Conservation (phyloP, 37 sponge, comb jelly and placozoan genomes). For the Diacarnus erythraeanus region DNA sequence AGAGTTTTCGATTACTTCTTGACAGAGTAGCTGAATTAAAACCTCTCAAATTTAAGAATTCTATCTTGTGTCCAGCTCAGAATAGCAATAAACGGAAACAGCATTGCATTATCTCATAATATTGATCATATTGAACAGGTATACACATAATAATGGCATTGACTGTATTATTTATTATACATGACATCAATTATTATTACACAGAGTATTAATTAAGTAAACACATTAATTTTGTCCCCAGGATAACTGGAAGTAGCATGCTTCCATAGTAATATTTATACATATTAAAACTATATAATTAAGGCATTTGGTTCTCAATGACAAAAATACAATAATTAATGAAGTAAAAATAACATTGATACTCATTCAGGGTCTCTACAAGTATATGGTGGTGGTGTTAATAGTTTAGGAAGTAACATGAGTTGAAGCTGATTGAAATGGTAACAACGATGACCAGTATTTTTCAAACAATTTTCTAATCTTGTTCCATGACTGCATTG, state of each 20-base stretch:
- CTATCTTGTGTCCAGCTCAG: slow-evolving; percentile 3
- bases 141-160: too few species aligned
- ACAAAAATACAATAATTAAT: not conserved
- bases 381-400: slow-evolving; percentile 53
- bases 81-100: not conserved
- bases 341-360: not conserved
- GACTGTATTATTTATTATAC: too few species aligned
- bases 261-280: too few species aligned
- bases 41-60: slow-evolving; percentile 47
- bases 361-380: slow-evolving; percentile 29
- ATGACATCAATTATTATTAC: too few species aligned
- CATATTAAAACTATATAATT: too few species aligned
- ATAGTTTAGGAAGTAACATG: slow-evolving; percentile 45
- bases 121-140: too few species aligned
- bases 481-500: slow-evolving; percentile 51
- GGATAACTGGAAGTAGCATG: too few species aligned
- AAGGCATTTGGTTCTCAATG: too few species aligned
- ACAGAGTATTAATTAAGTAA: too few species aligned
- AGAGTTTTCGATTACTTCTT: slow-evolving; percentile 74
- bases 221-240: too few species aligned
- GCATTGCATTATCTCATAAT: not conserved
- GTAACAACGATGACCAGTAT: slow-evolving; percentile 61
- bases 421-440: slow-evolving; percentile 41
- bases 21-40: slow-evolving; percentile 65
- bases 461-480: slow-evolving; percentile 72